Conservation (phyloP, 2,797 vertebrate species). For the Danio kyathit region DNA sequence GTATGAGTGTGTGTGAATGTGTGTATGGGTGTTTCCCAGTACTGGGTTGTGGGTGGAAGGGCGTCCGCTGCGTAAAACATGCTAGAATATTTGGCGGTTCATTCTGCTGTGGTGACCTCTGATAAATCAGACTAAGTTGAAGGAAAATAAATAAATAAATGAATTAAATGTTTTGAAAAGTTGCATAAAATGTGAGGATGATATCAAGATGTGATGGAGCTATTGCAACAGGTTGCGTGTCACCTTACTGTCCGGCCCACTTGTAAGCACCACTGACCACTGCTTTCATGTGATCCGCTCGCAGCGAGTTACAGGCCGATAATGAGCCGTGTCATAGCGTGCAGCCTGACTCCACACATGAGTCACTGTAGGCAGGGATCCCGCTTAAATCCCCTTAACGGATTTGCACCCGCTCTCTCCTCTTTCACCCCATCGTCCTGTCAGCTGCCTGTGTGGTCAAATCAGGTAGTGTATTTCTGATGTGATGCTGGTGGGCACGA, state of each 20-base stretch:
- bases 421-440: slow-evolving; percentile 25
- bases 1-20: no score
- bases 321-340: slow-evolving; percentile 76
- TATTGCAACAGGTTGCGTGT: neutral
- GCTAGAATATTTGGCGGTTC: no score
- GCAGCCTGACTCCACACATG: slow-evolving; percentile 68
- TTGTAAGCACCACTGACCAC: slow-evolving; percentile 23
- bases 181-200: neutral
- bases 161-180: neutral
- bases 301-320: slow-evolving; percentile 67
- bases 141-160: no score
- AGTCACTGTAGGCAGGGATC: slow-evolving; percentile 65
- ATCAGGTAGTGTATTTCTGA: slow-evolving; percentile 42
- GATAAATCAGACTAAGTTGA: no score
- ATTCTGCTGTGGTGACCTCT: no score
- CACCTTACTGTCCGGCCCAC: neutral
- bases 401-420: slow-evolving; percentile 71
- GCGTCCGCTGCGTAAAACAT: no score
- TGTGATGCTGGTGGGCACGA: slow-evolving; percentile 36
- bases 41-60: no score
- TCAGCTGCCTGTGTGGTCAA: slow-evolving; percentile 31
- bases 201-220: neutral
- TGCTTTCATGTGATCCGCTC: slow-evolving; percentile 33
- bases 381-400: slow-evolving; percentile 80
- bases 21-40: no score